A percentile compares a stretch with the other conserved stretches of the same genome.
Conservation (phyloP, 92 coral and sea anemone species). For the Porites rus region DNA sequence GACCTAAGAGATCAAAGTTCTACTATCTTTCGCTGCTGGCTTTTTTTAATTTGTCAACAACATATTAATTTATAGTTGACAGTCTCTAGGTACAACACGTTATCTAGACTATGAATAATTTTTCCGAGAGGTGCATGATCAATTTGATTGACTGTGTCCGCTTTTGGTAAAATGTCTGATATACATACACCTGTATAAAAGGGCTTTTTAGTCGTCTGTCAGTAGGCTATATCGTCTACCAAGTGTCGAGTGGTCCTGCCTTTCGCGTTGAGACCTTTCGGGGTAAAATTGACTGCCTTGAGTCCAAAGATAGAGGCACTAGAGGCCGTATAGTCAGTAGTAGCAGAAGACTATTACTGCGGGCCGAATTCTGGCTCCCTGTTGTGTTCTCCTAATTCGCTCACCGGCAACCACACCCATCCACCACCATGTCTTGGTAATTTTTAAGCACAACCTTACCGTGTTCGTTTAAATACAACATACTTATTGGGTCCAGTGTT, state of each 20-base stretch:
- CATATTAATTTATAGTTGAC: constrained; percentile 26
- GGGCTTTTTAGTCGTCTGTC: background rate
- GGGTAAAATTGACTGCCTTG: constrained; percentile 20
- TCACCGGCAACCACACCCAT: constrained; percentile 96
- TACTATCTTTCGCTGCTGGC: constrained; percentile 26
- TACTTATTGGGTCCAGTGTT: constrained; percentile 77
- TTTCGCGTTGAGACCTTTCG: constrained; percentile 2
- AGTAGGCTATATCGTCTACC: constrained; percentile 16
- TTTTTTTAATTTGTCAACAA: constrained; percentile 22
- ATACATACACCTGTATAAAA: background rate
- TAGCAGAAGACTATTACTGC: background rate
- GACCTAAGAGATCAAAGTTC: constrained; percentile 29
- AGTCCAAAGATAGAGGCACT: constrained; percentile 9
- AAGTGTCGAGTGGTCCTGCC: constrained; percentile 12
- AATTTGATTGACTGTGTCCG: constrained; percentile 21
- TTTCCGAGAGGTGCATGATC: constrained; percentile 30
- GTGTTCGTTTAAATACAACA: constrained; percentile 82
- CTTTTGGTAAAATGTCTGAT: background rate
- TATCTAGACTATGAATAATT: constrained; percentile 26
- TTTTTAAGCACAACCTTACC: constrained; percentile 84
- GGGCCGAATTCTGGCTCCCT: background rate
- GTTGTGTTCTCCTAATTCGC: background rate
- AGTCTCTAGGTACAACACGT: constrained; percentile 20
- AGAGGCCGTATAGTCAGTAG: constrained; percentile 5
- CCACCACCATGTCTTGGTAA: constrained; percentile 94